phyloP scores from a whole-genome alignment of 2,888 invertebrate genomes.

The Micropterix aruncella region DNA sequence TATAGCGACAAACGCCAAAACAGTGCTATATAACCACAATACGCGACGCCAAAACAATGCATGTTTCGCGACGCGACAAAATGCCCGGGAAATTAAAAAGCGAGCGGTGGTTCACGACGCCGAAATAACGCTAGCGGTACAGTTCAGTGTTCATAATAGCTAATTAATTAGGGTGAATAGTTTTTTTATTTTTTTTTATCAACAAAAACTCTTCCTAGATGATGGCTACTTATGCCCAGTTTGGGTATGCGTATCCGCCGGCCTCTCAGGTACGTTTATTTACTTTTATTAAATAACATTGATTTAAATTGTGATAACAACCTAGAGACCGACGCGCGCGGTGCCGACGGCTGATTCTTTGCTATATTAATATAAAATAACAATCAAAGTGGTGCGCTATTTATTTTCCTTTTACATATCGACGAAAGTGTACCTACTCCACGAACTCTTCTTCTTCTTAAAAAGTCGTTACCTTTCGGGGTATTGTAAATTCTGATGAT shows the following conservation, averaged over 20 bases:
- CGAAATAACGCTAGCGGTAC: no score
- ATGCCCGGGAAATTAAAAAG: conserved; percentile 2
- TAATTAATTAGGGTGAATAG: conserved; percentile 2
- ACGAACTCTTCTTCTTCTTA: no score
- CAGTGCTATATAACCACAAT: neutral
- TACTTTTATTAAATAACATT: neutral
- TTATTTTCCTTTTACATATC: no score
- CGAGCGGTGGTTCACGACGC: no score
- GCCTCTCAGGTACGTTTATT: conserved; percentile 68
- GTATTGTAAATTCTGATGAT: no score
- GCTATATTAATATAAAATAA: no score
- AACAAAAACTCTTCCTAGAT: conserved; percentile 2
- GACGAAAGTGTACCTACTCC: no score
- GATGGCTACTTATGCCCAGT: conserved; percentile 76
- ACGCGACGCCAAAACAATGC: conserved; percentile 2
- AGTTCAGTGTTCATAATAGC: conserved; percentile 2
- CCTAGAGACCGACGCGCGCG: no score
- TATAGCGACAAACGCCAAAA: neutral
- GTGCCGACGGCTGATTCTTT: no score
- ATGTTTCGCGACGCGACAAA: neutral
- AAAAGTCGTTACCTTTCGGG: no score
- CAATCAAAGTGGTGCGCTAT: no score
- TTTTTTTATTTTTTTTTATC: conserved; percentile 3
- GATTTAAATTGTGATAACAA: no score
- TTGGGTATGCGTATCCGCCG: conserved; percentile 86